Conservation (phyloP, 2,888 invertebrate genomes). For the Drosophila nr. perissopoda region DNA sequence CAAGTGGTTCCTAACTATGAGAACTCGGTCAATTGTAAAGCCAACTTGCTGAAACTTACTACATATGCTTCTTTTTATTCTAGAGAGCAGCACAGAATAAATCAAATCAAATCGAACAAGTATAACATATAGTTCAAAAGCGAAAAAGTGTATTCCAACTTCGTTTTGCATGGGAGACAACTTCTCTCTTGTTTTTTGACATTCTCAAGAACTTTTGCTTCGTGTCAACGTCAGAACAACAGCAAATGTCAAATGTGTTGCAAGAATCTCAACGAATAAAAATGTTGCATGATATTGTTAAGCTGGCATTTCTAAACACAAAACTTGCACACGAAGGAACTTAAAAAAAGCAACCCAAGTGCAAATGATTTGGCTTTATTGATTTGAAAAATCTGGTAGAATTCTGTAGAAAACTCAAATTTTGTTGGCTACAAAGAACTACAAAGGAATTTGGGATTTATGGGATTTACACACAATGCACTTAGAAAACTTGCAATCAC, state of each 20-base stretch:
- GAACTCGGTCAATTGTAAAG: not conserved
- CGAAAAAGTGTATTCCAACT: not conserved
- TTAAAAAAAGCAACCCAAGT: constrained; percentile 9
- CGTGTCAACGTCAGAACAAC: constrained; percentile 57
- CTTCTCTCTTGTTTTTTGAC: constrained; percentile 48
- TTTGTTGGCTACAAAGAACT: not conserved
- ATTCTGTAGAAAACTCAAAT: not conserved
- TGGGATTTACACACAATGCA: not conserved
- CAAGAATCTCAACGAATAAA: constrained; percentile 50
- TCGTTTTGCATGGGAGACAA: not conserved
- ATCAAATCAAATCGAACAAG: not conserved
- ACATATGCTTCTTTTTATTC: too few relatives aligned
- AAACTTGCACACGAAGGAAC: constrained; percentile 15
- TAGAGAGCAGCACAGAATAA: not conserved
- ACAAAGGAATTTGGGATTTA: not conserved
- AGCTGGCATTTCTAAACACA: constrained; percentile 43
- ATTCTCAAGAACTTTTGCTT: constrained; percentile 73
- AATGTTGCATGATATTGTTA: constrained; percentile 53
- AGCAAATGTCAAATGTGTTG: constrained; percentile 66
- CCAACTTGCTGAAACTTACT: not conserved
- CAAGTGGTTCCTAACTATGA: not conserved
- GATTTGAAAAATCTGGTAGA: constrained; percentile 19
- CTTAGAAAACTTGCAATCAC: not conserved
- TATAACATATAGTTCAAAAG: not conserved
- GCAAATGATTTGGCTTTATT: constrained; percentile 13